These are phyloP conservation scores for Stegodyphus dumicola DNA, from an alignment of 1,140 invertebrate species.

Conservation along the genomic window DNA sequence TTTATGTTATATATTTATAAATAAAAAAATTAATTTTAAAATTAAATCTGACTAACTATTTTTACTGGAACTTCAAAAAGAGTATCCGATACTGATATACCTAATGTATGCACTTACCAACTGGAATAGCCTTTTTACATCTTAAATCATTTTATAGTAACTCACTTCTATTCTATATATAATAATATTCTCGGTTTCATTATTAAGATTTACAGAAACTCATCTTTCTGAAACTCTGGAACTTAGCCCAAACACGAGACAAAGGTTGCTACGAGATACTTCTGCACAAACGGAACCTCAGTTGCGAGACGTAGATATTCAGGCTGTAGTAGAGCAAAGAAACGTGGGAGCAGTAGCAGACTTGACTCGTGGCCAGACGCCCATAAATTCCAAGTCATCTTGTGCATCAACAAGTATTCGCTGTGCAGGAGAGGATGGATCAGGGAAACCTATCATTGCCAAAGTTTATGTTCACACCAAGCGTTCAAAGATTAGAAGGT, in stretches of 20 bases:
- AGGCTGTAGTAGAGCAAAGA: slow-evolving; percentile 15
- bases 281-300: slow-evolving; percentile 37
- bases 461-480: slow-evolving; percentile 56
- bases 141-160: no score
- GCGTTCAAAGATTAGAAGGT: slow-evolving; percentile 18
- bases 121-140: no score
- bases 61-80: no score
- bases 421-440: slow-evolving; percentile 7
- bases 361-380: not conserved
- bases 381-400: not conserved
- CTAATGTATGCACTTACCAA: no score
- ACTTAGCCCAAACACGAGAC: slow-evolving; percentile 24
- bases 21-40: no score
- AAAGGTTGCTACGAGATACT: slow-evolving; percentile 11
- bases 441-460: slow-evolving; percentile 46
- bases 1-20: no score
- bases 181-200: no score
- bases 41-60: no score
- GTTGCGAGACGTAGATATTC: slow-evolving; percentile 12
- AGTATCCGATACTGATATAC: no score
- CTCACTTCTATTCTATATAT: no score
- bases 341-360: slow-evolving; percentile 1
- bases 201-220: slow-evolving; percentile 6
- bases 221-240: slow-evolving; percentile 19
- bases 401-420: not conserved